phyloP scores from a whole-genome alignment of 2,888 invertebrate species.

The Villa cingulata region DNA sequence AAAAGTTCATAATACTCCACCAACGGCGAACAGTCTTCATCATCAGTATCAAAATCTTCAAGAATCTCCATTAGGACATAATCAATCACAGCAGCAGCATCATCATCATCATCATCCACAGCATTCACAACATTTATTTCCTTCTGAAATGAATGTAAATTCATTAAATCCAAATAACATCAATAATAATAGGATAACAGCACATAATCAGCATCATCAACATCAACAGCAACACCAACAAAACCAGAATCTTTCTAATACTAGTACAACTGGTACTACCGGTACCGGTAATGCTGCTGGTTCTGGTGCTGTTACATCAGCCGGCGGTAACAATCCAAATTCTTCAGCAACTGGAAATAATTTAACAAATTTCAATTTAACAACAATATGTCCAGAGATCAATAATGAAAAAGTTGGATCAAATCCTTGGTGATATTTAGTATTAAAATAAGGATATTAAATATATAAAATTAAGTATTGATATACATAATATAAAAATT shows the following conservation, averaged over 20 bases:
- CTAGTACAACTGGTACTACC: constrained; percentile 5
- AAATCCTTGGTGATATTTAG: constrained; percentile 11
- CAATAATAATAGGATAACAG: not conserved
- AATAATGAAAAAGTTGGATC: constrained; percentile 46
- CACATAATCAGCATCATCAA: too few relatives aligned
- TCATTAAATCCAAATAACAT: not conserved
- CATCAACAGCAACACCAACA: too few relatives aligned
- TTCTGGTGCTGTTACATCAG: too few relatives aligned
- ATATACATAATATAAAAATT: too few relatives aligned
- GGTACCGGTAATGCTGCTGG: not conserved
- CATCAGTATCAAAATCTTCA: too few relatives aligned
- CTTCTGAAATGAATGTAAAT: too few relatives aligned
- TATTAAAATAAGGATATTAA: not conserved
- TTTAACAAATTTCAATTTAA: constrained; percentile 65
- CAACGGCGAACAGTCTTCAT: too few relatives aligned
- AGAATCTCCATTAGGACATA: too few relatives aligned
- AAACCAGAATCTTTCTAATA: not conserved
- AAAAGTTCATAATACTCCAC: not conserved
- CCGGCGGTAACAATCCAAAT: too few relatives aligned
- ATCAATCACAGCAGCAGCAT: too few relatives aligned
- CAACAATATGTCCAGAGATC: constrained; percentile 74
- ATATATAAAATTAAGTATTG: not conserved
- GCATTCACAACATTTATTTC: not conserved
- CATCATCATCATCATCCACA: too few relatives aligned
- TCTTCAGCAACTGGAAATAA: constrained; percentile 13